A percentile compares a stretch with the other conserved stretches of the same genome.
These are phyloP conservation scores for Dryobota labecula DNA, from an alignment of 2,888 invertebrate genomes.

Conservation along the genomic window DNA sequence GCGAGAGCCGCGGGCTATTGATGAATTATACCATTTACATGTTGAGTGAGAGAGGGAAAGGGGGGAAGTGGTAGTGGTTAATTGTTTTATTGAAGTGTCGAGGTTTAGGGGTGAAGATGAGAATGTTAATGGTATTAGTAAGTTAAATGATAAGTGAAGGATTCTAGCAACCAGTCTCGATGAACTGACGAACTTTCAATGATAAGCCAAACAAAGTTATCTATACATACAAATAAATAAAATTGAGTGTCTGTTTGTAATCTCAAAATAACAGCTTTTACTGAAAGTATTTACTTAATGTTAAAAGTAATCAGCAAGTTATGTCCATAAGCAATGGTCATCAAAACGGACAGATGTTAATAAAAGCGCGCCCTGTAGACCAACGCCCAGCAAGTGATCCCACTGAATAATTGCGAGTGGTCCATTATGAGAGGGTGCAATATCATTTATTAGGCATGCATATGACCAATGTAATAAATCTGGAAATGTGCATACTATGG, in stretches of 20 bases:
- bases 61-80: conserved; percentile 26
- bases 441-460: conserved; percentile 57
- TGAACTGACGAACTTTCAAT: background rate
- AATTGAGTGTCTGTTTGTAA: too few relatives aligned
- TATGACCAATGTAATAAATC: conserved; percentile 46
- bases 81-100: conserved; percentile 52
- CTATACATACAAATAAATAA: too few relatives aligned
- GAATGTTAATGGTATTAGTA: background rate
- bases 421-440: conserved; percentile 52
- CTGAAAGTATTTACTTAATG: too few relatives aligned
- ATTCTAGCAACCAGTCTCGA: background rate
- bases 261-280: too few relatives aligned
- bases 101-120: conserved; percentile 37
- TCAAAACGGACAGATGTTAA: conserved; percentile 65
- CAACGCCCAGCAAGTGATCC: conserved; percentile 41
- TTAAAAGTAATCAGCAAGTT: background rate
- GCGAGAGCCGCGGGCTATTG: conserved; percentile 74
- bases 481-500: conserved; percentile 11
- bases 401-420: conserved; percentile 60
- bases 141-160: background rate
- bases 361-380: conserved; percentile 55
- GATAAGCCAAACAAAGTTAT: background rate
- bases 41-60: conserved; percentile 22
- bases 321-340: conserved; percentile 32
- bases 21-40: conserved; percentile 74